phyloP scores from a whole-genome alignment of 2,113 vertebrate genomes.

The Paratilapia polleni region DNA sequence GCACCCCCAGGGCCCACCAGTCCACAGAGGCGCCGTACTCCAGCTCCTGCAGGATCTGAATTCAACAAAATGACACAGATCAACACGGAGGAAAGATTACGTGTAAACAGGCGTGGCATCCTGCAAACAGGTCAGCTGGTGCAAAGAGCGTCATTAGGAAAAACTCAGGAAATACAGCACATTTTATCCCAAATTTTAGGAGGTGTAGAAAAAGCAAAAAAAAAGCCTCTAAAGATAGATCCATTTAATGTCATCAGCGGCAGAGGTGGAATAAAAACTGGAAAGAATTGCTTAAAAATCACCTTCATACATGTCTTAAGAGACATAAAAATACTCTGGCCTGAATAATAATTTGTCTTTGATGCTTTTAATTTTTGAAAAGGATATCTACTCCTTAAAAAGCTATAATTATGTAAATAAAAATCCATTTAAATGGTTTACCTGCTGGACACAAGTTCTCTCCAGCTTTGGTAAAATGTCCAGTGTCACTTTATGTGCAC shows the following conservation, averaged over 20 bases:
- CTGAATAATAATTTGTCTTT: background rate
- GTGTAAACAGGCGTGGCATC: background rate
- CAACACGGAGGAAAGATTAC: background rate
- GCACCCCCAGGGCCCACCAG: constrained; percentile 98
- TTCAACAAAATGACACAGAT: background rate
- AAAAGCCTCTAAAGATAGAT: background rate
- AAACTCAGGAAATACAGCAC: background rate
- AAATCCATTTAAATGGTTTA: background rate
- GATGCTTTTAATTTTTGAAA: background rate
- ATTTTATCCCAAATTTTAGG: background rate
- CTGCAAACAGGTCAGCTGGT: background rate
- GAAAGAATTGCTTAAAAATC: background rate
- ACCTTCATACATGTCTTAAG: background rate
- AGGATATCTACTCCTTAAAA: background rate
- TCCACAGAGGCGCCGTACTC: constrained; percentile 97
- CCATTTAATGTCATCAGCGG: background rate
- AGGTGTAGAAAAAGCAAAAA: background rate
- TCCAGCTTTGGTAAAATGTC: background rate
- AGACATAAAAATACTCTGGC: background rate
- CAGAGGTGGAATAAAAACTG: background rate
- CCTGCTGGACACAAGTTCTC: fast-evolving
- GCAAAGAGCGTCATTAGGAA: background rate
- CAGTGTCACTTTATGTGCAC: background rate
- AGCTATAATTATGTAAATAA: background rate
- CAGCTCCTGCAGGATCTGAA: constrained; percentile 96